Evolutionary conservation across 2,797 vertebrate genomes (phyloP).

Genomic region (Bradypodion pumilum): DNA sequence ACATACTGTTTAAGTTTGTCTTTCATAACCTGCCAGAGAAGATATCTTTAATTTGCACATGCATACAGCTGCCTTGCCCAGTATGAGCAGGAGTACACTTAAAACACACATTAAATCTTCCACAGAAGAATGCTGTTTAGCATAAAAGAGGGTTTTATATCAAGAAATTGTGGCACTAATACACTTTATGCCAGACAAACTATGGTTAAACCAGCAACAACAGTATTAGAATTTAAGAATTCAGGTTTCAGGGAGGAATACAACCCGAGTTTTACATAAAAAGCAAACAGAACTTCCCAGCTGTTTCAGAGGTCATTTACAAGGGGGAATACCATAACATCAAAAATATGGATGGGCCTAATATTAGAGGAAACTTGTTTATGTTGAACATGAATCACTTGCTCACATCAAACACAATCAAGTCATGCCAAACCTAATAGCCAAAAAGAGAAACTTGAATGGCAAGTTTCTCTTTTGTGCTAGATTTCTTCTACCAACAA

Average conservation of each 20-base stretch:
- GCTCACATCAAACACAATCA: constrained; percentile 20
- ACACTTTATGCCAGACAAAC: not conserved
- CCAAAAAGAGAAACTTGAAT: not conserved
- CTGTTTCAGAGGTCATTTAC: not conserved
- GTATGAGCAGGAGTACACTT: not conserved
- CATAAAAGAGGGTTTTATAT: constrained; percentile 6
- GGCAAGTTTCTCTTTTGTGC: no score
- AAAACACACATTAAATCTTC: not conserved
- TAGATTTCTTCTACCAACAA: not conserved
- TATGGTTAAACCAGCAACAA: constrained; percentile 5
- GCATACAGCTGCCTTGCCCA: not conserved
- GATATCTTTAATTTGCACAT: not conserved
- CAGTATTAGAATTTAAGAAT: not conserved
- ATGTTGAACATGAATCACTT: not conserved
- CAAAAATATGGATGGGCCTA: not conserved
- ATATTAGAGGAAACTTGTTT: not conserved
- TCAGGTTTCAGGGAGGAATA: not conserved
- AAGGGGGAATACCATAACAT: fast-evolving
- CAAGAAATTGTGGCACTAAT: not conserved
- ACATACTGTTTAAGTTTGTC: not conserved
- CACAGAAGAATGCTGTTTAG: not conserved
- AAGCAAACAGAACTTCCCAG: constrained; percentile 5
- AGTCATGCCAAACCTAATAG: not conserved
- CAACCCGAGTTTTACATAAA: not conserved
- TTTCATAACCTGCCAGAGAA: constrained; percentile 7